A percentile compares a stretch with the other conserved stretches of the same genome.
These are phyloP conservation scores for Drosophila birchii DNA, from an alignment of 2,888 invertebrate species.

Conservation along the genomic window DNA sequence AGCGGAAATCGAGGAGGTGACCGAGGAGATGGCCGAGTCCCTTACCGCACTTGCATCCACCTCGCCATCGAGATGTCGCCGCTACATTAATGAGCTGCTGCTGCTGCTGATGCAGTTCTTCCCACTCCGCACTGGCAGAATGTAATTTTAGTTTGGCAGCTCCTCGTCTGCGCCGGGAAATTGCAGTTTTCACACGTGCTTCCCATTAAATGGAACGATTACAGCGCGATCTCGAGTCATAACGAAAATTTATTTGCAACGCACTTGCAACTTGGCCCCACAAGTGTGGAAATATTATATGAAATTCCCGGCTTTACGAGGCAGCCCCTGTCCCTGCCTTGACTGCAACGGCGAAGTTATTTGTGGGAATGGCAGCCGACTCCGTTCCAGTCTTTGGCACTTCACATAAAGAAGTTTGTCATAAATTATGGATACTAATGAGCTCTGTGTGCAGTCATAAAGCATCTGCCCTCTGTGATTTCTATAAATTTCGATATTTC, in stretches of 20 bases:
- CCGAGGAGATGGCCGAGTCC: not conserved
- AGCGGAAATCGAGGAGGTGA: conserved; percentile 13
- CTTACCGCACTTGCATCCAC: not conserved
- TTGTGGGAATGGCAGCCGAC: conserved; percentile 21
- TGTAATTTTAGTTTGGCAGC: conserved; percentile 40
- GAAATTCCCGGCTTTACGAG: conserved; percentile 20
- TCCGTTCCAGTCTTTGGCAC: conserved; percentile 46
- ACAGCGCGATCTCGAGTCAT: conserved; percentile 75
- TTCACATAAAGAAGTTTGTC: conserved; percentile 77
- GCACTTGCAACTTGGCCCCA: conserved; percentile 33
- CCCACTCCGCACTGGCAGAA: conserved; percentile 7
- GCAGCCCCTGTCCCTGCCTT: not conserved
- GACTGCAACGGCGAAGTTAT: conserved; percentile 27
- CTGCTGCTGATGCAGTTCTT: conserved; percentile 42
- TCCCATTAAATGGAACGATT: conserved; percentile 82
- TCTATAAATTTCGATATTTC: conserved; percentile 46
- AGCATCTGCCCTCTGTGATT: conserved; percentile 63
- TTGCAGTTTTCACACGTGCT: conserved; percentile 82
- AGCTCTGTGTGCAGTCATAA: conserved; percentile 71
- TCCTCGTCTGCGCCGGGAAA: conserved; percentile 52
- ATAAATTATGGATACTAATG: conserved; percentile 80
- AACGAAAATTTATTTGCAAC: conserved; percentile 82
- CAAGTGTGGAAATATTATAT: conserved; percentile 28
- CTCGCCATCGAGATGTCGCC: conserved; percentile 49
- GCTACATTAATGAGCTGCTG: conserved; percentile 72